Conservation (phyloP, 2,113 vertebrate species). For the Cairina moschata region DNA sequence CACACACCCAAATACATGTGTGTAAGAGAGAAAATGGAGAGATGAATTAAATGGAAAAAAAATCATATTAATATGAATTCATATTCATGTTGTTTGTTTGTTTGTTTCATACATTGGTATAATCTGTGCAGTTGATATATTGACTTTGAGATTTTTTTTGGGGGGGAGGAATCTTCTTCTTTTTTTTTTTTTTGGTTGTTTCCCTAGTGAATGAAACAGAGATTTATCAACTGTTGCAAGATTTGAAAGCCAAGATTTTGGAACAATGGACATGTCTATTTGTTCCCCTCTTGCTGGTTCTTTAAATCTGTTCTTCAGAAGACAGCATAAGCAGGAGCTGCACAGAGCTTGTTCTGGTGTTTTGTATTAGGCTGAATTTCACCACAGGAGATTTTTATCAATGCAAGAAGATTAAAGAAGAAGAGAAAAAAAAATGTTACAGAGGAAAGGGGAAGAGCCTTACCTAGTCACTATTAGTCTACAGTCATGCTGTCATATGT, state of each 20-base stretch:
- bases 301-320: background rate
- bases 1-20: rapidly evolving
- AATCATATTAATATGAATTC: background rate
- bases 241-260: background rate
- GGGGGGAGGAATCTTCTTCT: background rate
- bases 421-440: background rate
- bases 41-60: background rate
- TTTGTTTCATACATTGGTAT: rapidly evolving
- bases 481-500: background rate
- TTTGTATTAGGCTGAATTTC: background rate
- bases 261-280: background rate
- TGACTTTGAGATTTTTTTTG: background rate
- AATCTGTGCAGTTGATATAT: background rate
- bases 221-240: background rate
- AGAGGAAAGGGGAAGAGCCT: background rate
- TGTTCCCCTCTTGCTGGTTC: background rate
- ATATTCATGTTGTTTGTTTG: background rate
- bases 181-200: background rate
- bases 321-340: background rate
- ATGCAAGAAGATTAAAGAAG: background rate
- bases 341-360: background rate
- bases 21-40: background rate
- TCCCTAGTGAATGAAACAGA: background rate
- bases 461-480: background rate
- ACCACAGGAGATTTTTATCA: background rate